phyloP scores from a whole-genome alignment of 1,140 invertebrate genomes.

The Saccostrea glomerata region DNA sequence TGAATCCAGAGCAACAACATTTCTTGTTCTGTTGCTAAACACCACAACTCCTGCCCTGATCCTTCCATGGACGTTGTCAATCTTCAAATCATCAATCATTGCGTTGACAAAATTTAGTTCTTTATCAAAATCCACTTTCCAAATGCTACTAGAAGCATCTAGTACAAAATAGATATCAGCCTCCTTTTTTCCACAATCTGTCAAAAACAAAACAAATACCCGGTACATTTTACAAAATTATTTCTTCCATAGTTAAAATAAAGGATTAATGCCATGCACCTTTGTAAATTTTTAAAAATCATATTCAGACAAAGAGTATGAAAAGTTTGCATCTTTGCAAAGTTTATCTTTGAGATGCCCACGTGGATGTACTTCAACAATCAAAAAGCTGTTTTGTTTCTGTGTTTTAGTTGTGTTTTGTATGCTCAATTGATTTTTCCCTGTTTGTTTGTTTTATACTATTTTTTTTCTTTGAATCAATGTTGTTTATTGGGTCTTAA shows the following conservation, averaged over 20 bases:
- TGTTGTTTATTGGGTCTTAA: too few species aligned
- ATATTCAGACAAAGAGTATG: too few species aligned
- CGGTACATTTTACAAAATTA: neutral
- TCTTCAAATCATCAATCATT: slow-evolving; percentile 62
- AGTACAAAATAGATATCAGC: slow-evolving; percentile 75
- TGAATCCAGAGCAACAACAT: slow-evolving; percentile 64
- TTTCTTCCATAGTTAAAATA: neutral
- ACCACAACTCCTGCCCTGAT: slow-evolving; percentile 70
- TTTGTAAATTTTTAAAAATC: too few species aligned
- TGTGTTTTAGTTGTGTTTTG: too few species aligned
- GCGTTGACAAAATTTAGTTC: slow-evolving; percentile 69
- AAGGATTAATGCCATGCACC: neutral
- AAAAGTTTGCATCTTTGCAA: too few species aligned
- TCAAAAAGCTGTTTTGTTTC: too few species aligned
- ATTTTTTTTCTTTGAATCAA: too few species aligned
- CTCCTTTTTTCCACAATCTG: slow-evolving; percentile 72
- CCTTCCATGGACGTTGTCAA: slow-evolving; percentile 62
- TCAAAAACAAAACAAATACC: slow-evolving; percentile 35
- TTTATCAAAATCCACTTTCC: slow-evolving; percentile 69
- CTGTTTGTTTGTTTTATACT: too few species aligned
- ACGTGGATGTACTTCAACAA: too few species aligned
- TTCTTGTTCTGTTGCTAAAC: slow-evolving; percentile 66
- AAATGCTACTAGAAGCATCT: slow-evolving; percentile 75
- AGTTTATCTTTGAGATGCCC: too few species aligned
- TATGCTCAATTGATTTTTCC: too few species aligned